phyloP scores from a whole-genome alignment of 2,113 vertebrate species.

The Menura novaehollandiae region DNA sequence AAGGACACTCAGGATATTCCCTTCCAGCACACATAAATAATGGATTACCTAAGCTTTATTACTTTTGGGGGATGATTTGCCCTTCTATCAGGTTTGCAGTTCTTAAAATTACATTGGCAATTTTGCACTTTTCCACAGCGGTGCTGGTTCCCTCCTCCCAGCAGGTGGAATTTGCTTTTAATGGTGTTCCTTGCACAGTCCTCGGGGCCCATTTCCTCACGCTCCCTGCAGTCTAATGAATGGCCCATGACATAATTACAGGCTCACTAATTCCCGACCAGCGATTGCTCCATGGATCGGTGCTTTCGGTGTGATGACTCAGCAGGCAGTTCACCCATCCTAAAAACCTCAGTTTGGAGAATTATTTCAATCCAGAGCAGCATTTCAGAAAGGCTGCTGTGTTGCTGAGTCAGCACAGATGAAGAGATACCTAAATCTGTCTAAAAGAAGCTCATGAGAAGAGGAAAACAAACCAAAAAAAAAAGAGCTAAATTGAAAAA shows the following conservation, averaged over 20 bases:
- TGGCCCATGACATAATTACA: background rate
- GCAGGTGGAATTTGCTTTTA: background rate
- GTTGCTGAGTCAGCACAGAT: background rate
- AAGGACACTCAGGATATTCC: background rate
- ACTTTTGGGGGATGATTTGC: background rate
- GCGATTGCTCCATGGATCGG: accelerated
- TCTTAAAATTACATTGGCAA: background rate
- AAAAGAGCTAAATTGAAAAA: background rate
- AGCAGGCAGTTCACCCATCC: background rate
- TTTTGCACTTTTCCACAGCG: background rate
- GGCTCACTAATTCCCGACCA: background rate
- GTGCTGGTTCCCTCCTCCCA: background rate
- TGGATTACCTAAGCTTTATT: background rate
- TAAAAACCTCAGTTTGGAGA: background rate
- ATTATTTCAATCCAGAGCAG: background rate
- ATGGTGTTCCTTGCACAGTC: background rate
- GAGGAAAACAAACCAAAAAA: too few species aligned
- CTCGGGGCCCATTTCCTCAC: background rate
- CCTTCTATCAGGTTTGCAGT: background rate
- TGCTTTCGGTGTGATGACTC: background rate
- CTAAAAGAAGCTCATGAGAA: background rate
- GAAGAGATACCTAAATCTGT: background rate
- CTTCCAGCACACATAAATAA: constrained; percentile 15
- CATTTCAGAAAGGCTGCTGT: background rate
- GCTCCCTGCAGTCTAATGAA: background rate